phyloP scores from a whole-genome alignment of 2,888 invertebrate species.

The Lochmaea capreae region DNA sequence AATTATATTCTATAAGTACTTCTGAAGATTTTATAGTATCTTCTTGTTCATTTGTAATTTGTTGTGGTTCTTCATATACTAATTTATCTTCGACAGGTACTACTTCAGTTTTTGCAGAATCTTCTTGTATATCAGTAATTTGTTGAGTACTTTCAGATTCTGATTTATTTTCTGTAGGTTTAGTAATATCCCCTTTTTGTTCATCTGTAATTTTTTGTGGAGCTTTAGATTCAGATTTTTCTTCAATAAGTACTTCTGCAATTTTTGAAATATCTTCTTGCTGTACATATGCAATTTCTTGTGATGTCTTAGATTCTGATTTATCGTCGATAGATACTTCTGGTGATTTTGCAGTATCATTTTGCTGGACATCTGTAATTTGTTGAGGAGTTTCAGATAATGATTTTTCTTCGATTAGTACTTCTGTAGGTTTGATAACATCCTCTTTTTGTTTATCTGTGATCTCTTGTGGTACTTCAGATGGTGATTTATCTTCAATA shows the following conservation, averaged over 20 bases:
- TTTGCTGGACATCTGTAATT: conserved; percentile 6
- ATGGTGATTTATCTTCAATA: background rate
- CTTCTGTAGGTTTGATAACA: background rate
- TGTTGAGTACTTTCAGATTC: background rate
- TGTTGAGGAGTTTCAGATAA: background rate
- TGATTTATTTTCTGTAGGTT: background rate
- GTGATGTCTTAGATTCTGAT: background rate
- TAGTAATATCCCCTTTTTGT: background rate
- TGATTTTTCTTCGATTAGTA: background rate
- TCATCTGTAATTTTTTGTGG: background rate
- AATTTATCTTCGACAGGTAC: background rate
- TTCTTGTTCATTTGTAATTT: conserved; percentile 6
- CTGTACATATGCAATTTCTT: background rate
- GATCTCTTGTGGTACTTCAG: background rate
- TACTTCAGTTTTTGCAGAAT: background rate
- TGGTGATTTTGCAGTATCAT: background rate
- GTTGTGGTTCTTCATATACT: background rate
- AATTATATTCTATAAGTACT: background rate
- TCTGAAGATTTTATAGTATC: background rate
- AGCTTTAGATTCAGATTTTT: background rate
- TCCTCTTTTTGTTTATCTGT: background rate
- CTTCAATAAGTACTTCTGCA: background rate
- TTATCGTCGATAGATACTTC: background rate
- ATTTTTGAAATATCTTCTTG: no score
- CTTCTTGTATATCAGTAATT: background rate